phyloP scores from a whole-genome alignment of 1,140 invertebrate genomes.

The Anastrepha obliqua region DNA sequence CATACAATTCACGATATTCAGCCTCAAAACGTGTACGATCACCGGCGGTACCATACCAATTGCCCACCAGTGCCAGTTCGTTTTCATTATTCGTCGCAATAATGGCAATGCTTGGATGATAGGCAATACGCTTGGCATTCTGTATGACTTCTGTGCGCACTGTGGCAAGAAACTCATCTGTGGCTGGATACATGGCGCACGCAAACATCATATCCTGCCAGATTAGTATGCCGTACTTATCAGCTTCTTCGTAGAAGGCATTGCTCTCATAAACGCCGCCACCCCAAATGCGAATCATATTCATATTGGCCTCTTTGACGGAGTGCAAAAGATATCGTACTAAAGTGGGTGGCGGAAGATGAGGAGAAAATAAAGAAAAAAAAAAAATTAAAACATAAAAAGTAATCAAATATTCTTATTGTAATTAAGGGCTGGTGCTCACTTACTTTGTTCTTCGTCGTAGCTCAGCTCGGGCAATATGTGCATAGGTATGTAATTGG shows the following conservation, averaged over 20 bases:
- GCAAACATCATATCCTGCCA: constrained; percentile 99
- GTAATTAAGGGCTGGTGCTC: no score
- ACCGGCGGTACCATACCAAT: constrained; percentile 86
- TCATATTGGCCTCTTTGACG: constrained; percentile 89
- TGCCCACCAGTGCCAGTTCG: constrained; percentile 88
- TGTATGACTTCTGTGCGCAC: constrained; percentile 88
- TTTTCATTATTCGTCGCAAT: constrained; percentile 99
- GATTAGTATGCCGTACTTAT: constrained; percentile 87
- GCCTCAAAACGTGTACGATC: constrained; percentile 80
- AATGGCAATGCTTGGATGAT: constrained; percentile 91
- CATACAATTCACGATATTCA: constrained; percentile 93
- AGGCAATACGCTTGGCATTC: constrained; percentile 88
- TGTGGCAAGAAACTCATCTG: constrained; percentile 81
- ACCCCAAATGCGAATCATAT: constrained; percentile 97
- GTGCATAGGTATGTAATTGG: constrained; percentile 95
- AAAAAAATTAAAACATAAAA: background rate
- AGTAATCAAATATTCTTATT: no score
- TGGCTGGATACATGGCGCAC: constrained; percentile 94
- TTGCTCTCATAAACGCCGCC: constrained; percentile 97
- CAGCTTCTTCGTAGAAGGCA: constrained; percentile 91
- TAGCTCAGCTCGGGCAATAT: constrained; percentile 87
- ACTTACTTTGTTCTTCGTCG: constrained; percentile 67
- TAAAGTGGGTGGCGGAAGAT: constrained; percentile 55
- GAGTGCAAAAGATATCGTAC: constrained; percentile 81
- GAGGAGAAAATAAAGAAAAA: background rate